phyloP scores from a whole-genome alignment of 2,797 vertebrate genomes.

The Tympanoctomys barrerae region DNA sequence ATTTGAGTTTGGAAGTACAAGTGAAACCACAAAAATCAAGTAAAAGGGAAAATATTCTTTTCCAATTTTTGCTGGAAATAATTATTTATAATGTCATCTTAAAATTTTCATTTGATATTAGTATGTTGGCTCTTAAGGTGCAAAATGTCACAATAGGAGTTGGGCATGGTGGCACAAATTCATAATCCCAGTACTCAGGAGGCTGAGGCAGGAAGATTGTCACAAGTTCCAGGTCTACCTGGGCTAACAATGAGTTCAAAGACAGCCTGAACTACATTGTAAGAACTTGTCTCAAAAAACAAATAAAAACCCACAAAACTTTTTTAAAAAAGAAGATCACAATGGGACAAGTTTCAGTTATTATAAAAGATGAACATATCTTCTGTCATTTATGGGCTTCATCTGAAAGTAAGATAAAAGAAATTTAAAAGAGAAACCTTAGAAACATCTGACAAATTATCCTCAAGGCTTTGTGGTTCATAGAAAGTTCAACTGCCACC shows the following conservation, averaged over 20 bases:
- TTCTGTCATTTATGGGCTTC: conserved; percentile 36
- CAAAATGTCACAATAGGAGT: conserved; percentile 5
- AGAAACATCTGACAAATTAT: conserved; percentile 42
- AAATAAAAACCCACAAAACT: neutral
- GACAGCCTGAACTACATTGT: neutral
- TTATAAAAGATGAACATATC: conserved; percentile 29
- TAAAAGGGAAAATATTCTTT: conserved; percentile 21
- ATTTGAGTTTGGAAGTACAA: neutral
- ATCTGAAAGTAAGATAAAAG: neutral
- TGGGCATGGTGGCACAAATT: neutral
- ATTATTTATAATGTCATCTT: conserved; percentile 40
- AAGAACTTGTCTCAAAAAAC: neutral
- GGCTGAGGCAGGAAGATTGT: neutral
- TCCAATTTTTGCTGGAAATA: conserved; percentile 9
- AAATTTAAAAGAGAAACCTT: conserved; percentile 56
- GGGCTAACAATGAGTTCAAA: neutral
- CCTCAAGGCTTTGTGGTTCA: conserved; percentile 9
- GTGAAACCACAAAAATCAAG: conserved; percentile 2
- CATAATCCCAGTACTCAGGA: neutral
- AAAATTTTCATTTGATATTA: conserved; percentile 43
- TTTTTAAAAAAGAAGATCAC: neutral
- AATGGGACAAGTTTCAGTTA: neutral
- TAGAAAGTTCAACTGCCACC: conserved; percentile 28
- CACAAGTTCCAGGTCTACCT: neutral
- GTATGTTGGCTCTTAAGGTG: neutral